phyloP scores from a whole-genome alignment of 1,140 invertebrate species.

The Brachionus calyciflorus region DNA sequence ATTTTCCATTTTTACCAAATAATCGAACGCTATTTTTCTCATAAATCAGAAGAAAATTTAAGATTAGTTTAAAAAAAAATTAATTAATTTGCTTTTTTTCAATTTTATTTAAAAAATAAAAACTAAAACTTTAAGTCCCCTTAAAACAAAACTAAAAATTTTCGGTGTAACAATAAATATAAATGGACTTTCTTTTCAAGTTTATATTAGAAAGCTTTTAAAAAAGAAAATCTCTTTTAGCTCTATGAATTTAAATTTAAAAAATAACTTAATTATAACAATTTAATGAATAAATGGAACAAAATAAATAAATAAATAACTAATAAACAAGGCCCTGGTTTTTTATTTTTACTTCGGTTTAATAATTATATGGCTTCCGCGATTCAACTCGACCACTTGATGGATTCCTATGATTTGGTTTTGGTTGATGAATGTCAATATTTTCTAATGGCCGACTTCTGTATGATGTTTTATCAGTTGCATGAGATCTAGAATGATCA shows the following conservation, averaged over 20 bases:
- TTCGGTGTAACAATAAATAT: too few relatives aligned
- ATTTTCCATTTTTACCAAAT: not conserved
- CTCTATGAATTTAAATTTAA: too few relatives aligned
- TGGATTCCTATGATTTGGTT: not conserved
- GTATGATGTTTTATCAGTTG: not conserved
- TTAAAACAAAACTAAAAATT: too few relatives aligned
- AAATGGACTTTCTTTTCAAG: too few relatives aligned
- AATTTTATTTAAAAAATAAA: not conserved
- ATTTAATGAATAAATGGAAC: too few relatives aligned
- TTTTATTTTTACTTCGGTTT: not conserved
- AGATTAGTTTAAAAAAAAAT: not conserved
- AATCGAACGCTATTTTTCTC: slow-evolving; percentile 12
- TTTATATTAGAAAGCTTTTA: too few relatives aligned
- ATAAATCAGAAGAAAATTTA: not conserved
- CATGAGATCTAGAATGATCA: not conserved
- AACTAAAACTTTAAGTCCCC: not conserved
- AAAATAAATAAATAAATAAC: too few relatives aligned
- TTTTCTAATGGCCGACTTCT: not conserved
- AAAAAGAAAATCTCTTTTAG: too few relatives aligned
- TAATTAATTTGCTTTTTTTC: not conserved
- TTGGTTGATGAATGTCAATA: not conserved
- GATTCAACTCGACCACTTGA: too few relatives aligned
- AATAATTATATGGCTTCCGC: slow-evolving; percentile 16
- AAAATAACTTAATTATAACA: too few relatives aligned
- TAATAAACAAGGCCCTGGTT: too few relatives aligned